Conservation (phyloP, 2,113 vertebrate genomes). For the Dolichotis patagonum region DNA sequence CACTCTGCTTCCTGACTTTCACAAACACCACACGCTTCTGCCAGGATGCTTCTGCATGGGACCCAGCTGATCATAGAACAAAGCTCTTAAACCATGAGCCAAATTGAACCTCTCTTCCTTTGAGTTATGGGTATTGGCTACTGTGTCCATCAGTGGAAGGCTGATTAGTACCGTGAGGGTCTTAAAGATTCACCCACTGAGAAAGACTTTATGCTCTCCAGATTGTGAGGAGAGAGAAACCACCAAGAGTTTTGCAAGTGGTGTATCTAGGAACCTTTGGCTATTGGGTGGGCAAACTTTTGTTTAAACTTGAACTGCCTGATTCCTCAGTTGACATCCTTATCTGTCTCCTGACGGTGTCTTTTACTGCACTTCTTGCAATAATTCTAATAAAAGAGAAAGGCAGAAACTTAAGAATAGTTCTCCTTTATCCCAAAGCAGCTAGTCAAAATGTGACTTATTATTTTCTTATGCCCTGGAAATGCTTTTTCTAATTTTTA, state of each 20-base stretch:
- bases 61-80: background rate
- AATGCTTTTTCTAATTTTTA: background rate
- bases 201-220: background rate
- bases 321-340: background rate
- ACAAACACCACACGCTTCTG: background rate
- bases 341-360: background rate
- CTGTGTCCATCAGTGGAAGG: background rate
- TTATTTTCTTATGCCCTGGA: background rate
- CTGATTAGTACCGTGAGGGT: background rate
- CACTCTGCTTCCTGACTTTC: background rate
- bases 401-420: background rate
- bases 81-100: background rate
- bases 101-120: background rate
- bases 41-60: background rate
- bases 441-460: background rate
- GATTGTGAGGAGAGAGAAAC: background rate
- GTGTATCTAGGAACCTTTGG: background rate
- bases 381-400: background rate
- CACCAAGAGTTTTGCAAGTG: background rate
- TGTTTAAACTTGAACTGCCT: background rate
- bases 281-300: background rate
- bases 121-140: background rate
- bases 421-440: background rate
- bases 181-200: background rate
- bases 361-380: background rate